Evolutionary conservation across 2,797 vertebrate species (phyloP).

Genomic region (Crocidura indochinensis): DNA sequence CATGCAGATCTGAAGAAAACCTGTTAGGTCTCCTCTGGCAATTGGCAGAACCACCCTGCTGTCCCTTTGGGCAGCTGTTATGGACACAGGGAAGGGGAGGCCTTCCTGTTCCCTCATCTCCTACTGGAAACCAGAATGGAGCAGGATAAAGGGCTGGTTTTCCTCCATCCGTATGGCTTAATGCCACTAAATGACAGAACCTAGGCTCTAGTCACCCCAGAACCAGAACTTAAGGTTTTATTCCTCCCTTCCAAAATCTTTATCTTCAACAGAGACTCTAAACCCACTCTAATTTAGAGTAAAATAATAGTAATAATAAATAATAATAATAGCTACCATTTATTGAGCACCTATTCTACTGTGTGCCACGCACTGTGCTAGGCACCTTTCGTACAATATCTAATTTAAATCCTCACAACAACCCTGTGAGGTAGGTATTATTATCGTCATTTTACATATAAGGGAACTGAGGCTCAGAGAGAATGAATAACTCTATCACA

Average conservation of each 20-base stretch:
- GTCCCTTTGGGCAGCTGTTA: neutral
- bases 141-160: constrained; percentile 14
- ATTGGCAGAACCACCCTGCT: constrained; percentile 7
- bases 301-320: constrained; percentile 52
- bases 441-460: constrained; percentile 82
- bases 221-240: constrained; percentile 38
- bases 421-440: constrained; percentile 88
- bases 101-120: neutral
- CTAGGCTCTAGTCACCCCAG: constrained; percentile 9
- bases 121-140: constrained; percentile 2
- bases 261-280: constrained; percentile 57
- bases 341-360: constrained; percentile 87
- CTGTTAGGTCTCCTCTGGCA: constrained; percentile 36
- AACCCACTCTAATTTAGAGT: constrained; percentile 56
- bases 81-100: constrained; percentile 14
- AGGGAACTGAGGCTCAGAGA: constrained; percentile 82
- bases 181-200: constrained; percentile 41
- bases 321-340: constrained; percentile 84
- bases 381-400: constrained; percentile 86
- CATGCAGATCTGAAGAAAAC: constrained; percentile 36
- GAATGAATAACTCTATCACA: constrained; percentile 80
- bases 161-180: neutral
- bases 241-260: constrained; percentile 51
- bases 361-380: constrained; percentile 84
- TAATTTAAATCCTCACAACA: constrained; percentile 87